phyloP scores from a whole-genome alignment of 2,113 vertebrate species.

The Oryzias celebensis region DNA sequence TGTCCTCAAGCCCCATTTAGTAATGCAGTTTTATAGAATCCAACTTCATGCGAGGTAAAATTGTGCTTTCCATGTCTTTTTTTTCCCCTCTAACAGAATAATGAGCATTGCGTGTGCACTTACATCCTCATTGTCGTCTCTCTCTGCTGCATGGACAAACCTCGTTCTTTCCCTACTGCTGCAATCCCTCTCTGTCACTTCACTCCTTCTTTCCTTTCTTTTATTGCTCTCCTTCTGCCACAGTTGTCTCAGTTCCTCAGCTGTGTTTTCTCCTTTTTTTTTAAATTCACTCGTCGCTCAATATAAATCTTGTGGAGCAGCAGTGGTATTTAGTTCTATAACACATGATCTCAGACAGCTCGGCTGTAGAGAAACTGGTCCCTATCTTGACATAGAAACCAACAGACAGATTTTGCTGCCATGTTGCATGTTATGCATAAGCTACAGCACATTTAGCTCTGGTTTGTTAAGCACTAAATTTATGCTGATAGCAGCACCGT shows the following conservation, averaged over 20 bases:
- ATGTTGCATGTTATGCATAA: conserved; percentile 3
- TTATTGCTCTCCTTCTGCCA: conserved; percentile 37
- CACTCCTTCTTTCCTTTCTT: conserved; percentile 27
- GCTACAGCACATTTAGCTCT: conserved; percentile 1
- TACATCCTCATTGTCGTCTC: conserved; percentile 27
- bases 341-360: conserved; percentile 33
- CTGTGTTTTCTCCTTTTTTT: conserved; percentile 40
- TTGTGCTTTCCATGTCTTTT: conserved; percentile 26
- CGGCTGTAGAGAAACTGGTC: conserved; percentile 8
- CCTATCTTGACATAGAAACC: conserved; percentile 28
- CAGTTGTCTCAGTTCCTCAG: conserved; percentile 32
- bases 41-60: conserved; percentile 25
- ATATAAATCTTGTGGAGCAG: conserved; percentile 23
- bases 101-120: conserved; percentile 29
- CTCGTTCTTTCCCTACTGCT: conserved; percentile 33
- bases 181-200: conserved; percentile 51
- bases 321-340: conserved; percentile 32
- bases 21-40: conserved; percentile 4
- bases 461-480: conserved; percentile 9
- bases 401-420: conserved; percentile 15
- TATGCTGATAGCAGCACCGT: background rate
- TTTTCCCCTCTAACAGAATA: conserved; percentile 20
- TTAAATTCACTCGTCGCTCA: conserved; percentile 26
- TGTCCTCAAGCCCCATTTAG: conserved; percentile 17
- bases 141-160: conserved; percentile 30